phyloP scores from a whole-genome alignment of 2,797 vertebrate species.

The Salarias fasciatus region DNA sequence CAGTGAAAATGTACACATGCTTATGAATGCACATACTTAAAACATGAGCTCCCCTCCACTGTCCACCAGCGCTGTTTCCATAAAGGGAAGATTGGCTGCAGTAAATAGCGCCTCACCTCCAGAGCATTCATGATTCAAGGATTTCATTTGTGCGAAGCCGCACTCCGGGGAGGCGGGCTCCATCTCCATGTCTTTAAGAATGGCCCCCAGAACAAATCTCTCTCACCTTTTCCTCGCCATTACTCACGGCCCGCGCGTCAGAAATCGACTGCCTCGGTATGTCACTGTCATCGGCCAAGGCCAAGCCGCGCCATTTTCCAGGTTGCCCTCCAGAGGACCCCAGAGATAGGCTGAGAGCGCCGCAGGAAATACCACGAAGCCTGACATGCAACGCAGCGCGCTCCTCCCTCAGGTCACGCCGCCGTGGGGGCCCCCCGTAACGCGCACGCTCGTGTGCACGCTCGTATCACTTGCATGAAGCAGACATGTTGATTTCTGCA shows the following conservation, averaged over 20 bases:
- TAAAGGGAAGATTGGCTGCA: conserved; percentile 54
- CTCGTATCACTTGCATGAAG: conserved; percentile 53
- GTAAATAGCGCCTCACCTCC: conserved; percentile 54
- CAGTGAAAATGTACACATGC: conserved; percentile 24
- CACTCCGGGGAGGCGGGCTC: conserved; percentile 33
- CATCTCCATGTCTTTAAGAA: conserved; percentile 60
- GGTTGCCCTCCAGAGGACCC: conserved; percentile 59
- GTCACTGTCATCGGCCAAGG: conserved; percentile 65
- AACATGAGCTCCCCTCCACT: conserved; percentile 45
- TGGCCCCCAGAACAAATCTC: conserved; percentile 39
- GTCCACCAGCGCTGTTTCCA: conserved; percentile 66
- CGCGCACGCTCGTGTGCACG: conserved; percentile 48
- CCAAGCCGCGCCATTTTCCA: conserved; percentile 48
- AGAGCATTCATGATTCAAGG: conserved; percentile 76
- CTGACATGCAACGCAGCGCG: conserved; percentile 51
- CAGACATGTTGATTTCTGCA: conserved; percentile 17
- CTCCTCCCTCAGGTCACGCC: conserved; percentile 46
- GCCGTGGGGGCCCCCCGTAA: conserved; percentile 13
- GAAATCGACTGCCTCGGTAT: conserved; percentile 49
- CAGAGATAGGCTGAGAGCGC: conserved; percentile 55
- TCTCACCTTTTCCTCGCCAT: conserved; percentile 70
- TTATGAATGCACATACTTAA: conserved; percentile 27
- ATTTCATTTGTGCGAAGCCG: conserved; percentile 69
- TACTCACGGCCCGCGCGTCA: conserved; percentile 61
- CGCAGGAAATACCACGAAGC: conserved; percentile 68